Base-by-base conservation (phyloP, 2,797 vertebrate genomes). In the Darevskia nairensis region DNA sequence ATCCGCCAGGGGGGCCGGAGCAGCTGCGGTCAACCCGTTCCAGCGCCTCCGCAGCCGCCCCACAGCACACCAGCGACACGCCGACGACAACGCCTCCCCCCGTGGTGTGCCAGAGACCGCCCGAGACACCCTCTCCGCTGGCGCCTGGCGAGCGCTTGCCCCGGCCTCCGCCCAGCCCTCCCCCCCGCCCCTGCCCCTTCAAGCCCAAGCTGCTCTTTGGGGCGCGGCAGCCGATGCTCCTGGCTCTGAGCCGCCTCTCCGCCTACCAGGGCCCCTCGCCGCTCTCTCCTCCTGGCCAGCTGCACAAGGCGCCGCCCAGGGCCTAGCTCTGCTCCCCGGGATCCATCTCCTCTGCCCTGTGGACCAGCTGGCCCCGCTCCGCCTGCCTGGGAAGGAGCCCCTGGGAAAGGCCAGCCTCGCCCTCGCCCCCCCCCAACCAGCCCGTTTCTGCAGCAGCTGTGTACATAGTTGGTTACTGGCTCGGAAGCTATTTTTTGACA, bases 191-290 rank as follows among this genome's bases (percentile, higher is more conserved):
- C 39, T 66, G 55, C 55, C 59, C 29, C 23, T 72, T 74, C 46
- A 84, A 80, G 39, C 75, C 89, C n/a, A 87, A 84, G 69, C 89
- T 41, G 80, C 66, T 78, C 44, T 68, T 66, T 21, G 4, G 46
- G 68, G 15, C 25, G 1, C 87, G 25, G 29, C 64, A 44, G 76
- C 76, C 68, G 21, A 1, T 9, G 41, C n/a, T 50, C 17, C 72
- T 76, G 71, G 23, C 59, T 68, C 46, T 68, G 23, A 50, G 79
- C 25, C 71, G 1, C 9, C 41, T 32, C 39, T 23, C 71, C 8
- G 8, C n/a, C 3, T 27, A 7, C n/a, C 25, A 66, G 69, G 41
- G 15, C 59, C 87, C 66, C 17, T 9, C 46, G 3, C 76, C 64
- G 15, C 81, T 39, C 61, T 6, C 64, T 1, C 19, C 68, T 17